phyloP scores from a whole-genome alignment of 2,888 invertebrate genomes.

The Timema podura region DNA sequence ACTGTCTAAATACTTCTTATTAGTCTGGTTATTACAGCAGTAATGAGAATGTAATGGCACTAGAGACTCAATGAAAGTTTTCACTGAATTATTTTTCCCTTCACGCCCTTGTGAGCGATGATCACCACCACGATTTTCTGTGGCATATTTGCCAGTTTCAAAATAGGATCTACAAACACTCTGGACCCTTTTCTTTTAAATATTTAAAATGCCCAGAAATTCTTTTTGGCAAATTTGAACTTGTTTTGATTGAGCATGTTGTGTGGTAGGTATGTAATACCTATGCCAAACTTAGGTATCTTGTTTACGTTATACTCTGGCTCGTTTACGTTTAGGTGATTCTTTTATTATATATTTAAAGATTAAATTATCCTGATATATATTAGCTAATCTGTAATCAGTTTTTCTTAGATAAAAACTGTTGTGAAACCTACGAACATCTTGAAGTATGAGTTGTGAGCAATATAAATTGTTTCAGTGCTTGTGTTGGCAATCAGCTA shows the following conservation, averaged over 20 bases:
- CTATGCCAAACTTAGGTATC: background rate
- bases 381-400: background rate
- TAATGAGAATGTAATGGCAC: conserved; percentile 7
- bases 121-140: background rate
- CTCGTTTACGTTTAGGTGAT: background rate
- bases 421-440: background rate
- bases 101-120: background rate
- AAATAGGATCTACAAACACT: background rate
- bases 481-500: no score
- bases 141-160: background rate
- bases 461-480: background rate
- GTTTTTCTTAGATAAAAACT: background rate
- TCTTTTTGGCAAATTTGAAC: background rate
- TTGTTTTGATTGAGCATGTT: background rate
- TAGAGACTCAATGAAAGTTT: background rate
- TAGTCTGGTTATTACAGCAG: background rate
- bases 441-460: background rate
- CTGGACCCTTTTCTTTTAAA: background rate
- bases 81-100: background rate
- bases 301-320: background rate
- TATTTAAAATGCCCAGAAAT: background rate
- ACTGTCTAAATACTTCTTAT: background rate
- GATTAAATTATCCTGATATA: background rate
- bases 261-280: background rate
- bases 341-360: background rate